phyloP scores from a whole-genome alignment of 2,888 invertebrate species.

The Adela reaumurella region DNA sequence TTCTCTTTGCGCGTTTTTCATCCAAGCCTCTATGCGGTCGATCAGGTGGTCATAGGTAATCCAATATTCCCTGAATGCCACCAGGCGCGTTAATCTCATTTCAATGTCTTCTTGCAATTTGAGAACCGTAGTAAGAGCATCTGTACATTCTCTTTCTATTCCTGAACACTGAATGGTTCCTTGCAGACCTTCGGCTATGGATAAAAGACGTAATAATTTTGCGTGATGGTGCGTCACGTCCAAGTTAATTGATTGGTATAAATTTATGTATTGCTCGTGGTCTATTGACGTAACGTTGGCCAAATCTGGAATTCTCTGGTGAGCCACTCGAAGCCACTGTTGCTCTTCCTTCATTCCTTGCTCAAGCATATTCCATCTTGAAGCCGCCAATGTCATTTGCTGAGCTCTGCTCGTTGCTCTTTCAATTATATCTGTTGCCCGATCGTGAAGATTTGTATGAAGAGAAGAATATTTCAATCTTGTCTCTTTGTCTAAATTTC shows the following conservation, averaged over 20 bases:
- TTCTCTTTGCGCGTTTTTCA: conserved; percentile 70
- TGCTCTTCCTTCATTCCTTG: conserved; percentile 80
- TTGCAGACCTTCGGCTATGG: conserved; percentile 69
- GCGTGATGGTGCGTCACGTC: conserved; percentile 80
- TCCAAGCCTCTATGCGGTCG: conserved; percentile 73
- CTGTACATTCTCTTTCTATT: conserved; percentile 69
- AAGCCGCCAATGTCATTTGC: conserved; percentile 80
- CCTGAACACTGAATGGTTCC: conserved; percentile 72
- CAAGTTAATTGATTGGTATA: conserved; percentile 74
- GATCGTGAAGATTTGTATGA: conserved; percentile 73
- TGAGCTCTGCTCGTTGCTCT: conserved; percentile 78
- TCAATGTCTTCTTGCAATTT: conserved; percentile 76
- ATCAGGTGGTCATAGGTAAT: conserved; percentile 67
- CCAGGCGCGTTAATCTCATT: conserved; percentile 64
- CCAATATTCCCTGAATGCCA: conserved; percentile 78
- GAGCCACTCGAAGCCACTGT: conserved; percentile 79
- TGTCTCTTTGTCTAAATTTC: conserved; percentile 78
- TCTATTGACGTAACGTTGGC: conserved; percentile 78
- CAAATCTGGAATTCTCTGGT: conserved; percentile 78
- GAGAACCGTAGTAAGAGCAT: conserved; percentile 67
- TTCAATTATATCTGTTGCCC: conserved; percentile 73
- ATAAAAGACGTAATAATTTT: conserved; percentile 68
- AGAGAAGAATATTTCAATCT: conserved; percentile 67
- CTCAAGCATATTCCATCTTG: conserved; percentile 77
- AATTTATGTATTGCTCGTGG: conserved; percentile 78